Evolutionary conservation across 2,113 vertebrate genomes (phyloP), one percentile per base, ranked within the genome.

Genomic region (Mesembrinibis cayennensis): DNA sequence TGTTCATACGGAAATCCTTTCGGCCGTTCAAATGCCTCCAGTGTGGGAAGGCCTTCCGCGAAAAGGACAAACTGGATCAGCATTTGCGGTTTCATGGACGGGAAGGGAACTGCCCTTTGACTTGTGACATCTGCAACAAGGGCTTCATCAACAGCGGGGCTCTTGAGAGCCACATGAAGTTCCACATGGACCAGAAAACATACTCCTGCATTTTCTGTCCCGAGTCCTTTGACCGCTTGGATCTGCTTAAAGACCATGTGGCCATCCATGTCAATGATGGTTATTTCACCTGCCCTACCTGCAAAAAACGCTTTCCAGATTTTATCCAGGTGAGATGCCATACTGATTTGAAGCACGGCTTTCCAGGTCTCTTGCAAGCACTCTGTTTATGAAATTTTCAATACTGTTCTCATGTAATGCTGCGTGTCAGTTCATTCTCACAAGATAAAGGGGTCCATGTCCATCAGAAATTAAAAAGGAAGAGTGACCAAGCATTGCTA

Each of bases 31-130:
- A 99, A 93, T 99, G 99, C 95, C 97, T 99, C 44, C 99, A 99
- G 93, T 99, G 99, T 21, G 99, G 99, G 42, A 99, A 99, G 96
- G 99, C 99, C 53, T 99, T 99, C 97, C 98, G 99, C 1, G 99
- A 99, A 16, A 99, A 99, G 96, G 99, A 99, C 95, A 99, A 99
- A 88, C 98, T 99, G 97, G 99, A 99, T 44, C 99, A 99, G 95
- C 99, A 99, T 87, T 93, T 99, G 97, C 98, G 99, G 13, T 99
- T 99, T 76, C 99, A 99, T 4, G 99, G 99, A 9, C 98, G 99
- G 49, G 99, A 99, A 67, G 98, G 99, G 45, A 98, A 96, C 91
- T 99, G 99, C 97, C 98, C 99, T 13, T 94, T 99, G 73, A 98
- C 99, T 93, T 99, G 99, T 95, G 99, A 99, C 89, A 98, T 99